A percentile compares a stretch with the other conserved stretches of the same genome.
These are phyloP conservation scores for Drosophila sulfurigaster DNA, from an alignment of 1,140 invertebrate species.

Conservation along the genomic window DNA sequence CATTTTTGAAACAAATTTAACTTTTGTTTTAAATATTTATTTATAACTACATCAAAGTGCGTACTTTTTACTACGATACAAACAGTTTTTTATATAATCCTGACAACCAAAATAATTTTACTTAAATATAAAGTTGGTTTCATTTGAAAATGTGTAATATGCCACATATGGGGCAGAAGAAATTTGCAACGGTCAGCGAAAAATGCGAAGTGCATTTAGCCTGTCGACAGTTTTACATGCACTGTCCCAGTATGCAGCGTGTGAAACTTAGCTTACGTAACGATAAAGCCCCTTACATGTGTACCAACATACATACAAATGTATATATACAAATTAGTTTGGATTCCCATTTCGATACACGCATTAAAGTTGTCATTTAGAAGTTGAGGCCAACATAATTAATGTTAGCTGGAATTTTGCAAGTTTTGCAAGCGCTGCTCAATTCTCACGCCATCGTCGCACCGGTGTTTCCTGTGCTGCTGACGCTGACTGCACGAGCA, in stretches of 20 bases:
- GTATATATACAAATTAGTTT: not conserved
- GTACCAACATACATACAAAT: not conserved
- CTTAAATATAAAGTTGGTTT: no score
- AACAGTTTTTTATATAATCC: no score
- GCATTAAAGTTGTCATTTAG: slow-evolving; percentile 26
- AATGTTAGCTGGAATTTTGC: slow-evolving; percentile 38
- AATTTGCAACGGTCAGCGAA: slow-evolving; percentile 60
- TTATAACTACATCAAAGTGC: no score
- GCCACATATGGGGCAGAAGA: not conserved
- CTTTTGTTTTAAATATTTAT: no score
- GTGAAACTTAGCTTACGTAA: slow-evolving; percentile 53
- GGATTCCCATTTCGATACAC: slow-evolving; percentile 25
- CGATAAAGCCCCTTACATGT: not conserved
- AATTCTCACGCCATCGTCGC: slow-evolving; percentile 38
- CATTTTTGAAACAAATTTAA: no score
- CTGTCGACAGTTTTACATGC: slow-evolving; percentile 38
- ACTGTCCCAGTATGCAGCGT: slow-evolving; percentile 45
- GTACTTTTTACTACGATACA: no score
- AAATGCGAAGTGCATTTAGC: slow-evolving; percentile 7
- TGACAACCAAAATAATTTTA: no score
- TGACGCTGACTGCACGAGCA: not conserved
- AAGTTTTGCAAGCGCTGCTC: slow-evolving; percentile 12
- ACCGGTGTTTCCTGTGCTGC: slow-evolving; percentile 41
- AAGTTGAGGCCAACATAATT: not conserved
- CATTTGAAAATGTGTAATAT: not conserved